These are phyloP conservation scores for Rynchops niger DNA, from an alignment of 2,113 vertebrate genomes.

Conservation along the genomic window DNA sequence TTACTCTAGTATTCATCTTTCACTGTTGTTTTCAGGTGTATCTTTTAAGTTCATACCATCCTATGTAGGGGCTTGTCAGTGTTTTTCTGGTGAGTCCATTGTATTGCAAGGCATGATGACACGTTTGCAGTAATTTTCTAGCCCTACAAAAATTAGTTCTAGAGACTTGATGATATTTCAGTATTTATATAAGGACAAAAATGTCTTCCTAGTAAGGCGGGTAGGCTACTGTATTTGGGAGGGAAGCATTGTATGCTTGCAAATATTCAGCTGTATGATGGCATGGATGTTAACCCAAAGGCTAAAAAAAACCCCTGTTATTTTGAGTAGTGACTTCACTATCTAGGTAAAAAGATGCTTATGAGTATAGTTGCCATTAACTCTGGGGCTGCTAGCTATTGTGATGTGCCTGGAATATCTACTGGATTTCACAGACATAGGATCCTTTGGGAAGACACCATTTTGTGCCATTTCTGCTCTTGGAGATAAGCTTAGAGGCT, in stretches of 20 bases:
- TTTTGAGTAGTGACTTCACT: background rate
- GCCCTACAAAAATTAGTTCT: background rate
- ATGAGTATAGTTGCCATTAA: background rate
- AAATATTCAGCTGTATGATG: background rate
- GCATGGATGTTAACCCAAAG: background rate
- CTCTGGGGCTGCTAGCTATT: background rate
- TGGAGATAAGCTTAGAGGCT: background rate
- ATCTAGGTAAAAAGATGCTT: background rate
- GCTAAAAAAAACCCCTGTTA: background rate
- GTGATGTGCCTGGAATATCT: background rate
- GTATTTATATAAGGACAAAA: background rate
- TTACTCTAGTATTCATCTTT: background rate
- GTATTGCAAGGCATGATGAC: background rate
- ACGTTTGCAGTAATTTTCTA: background rate
- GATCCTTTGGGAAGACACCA: background rate
- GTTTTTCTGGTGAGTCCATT: background rate
- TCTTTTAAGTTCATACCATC: background rate
- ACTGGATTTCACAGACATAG: background rate
- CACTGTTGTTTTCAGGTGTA: background rate
- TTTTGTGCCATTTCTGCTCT: background rate
- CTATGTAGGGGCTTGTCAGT: background rate
- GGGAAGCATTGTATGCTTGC: background rate
- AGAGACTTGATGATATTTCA: background rate
- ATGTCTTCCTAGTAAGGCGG: background rate
- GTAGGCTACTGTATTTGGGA: background rate